phyloP scores from a whole-genome alignment of 2,888 invertebrate species.

The Steinernema carpocapsae region DNA sequence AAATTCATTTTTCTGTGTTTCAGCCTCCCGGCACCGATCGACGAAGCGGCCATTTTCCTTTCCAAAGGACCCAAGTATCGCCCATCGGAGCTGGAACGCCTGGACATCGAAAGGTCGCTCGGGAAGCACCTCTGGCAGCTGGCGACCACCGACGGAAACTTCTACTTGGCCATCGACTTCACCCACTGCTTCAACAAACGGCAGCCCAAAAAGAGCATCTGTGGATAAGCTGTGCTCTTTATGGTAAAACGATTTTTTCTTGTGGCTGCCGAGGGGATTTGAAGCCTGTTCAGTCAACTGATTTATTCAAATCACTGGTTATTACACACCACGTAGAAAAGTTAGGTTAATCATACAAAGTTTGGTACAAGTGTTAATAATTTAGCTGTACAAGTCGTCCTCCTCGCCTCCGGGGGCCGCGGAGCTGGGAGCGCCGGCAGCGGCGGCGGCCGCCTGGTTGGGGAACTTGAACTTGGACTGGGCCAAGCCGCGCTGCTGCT shows the following conservation, averaged over 20 bases:
- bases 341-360: neutral
- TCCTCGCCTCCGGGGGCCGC: conserved; percentile 7
- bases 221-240: too few relatives aligned
- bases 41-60: conserved; percentile 4
- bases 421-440: conserved; percentile 32
- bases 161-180: conserved; percentile 17
- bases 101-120: neutral
- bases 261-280: neutral
- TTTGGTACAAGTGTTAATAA: neutral
- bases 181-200: neutral
- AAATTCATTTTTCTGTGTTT: conserved; percentile 1
- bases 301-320: too few relatives aligned
- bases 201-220: too few relatives aligned
- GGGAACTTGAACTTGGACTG: conserved; percentile 83
- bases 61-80: neutral
- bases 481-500: conserved; percentile 89
- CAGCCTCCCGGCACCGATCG: conserved; percentile 9
- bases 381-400: conserved; percentile 34
- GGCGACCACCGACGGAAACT: neutral
- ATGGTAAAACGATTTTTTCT: neutral
- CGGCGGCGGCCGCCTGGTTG: conserved; percentile 8
- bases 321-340: neutral
- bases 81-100: neutral
- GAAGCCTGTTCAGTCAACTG: neutral
- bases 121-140: conserved; percentile 9